These are phyloP conservation scores for Meteorus colon DNA, from an alignment of 2,888 invertebrate genomes.

Conservation along the genomic window DNA sequence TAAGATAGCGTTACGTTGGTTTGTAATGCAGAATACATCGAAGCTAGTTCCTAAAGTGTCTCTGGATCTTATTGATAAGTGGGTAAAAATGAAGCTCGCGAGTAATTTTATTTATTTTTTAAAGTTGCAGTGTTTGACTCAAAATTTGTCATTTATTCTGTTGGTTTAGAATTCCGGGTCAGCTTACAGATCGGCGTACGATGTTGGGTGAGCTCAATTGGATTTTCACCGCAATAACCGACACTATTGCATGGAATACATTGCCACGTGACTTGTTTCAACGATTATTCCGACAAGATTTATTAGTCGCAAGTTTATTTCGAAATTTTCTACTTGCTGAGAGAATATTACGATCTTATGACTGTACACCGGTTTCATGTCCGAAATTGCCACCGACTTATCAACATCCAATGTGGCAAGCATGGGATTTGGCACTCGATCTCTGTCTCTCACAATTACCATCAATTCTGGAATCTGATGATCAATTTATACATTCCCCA, in stretches of 20 bases:
- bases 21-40: conserved; percentile 88
- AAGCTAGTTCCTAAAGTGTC: conserved; percentile 88
- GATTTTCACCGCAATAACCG: conserved; percentile 99
- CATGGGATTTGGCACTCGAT: conserved; percentile 98
- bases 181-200: conserved; percentile 93
- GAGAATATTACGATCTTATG: conserved; percentile 95
- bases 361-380: conserved; percentile 96
- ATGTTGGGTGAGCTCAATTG: conserved; percentile 99
- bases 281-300: conserved; percentile 96
- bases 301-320: conserved; percentile 98
- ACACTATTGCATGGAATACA: conserved; percentile 99
- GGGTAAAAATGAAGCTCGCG: conserved; percentile 62
- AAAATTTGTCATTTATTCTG: conserved; percentile 27
- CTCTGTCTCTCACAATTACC: conserved; percentile 94
- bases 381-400: conserved; percentile 94
- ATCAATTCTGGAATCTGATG: conserved; percentile 79
- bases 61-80: conserved; percentile 93
- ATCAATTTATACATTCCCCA: conserved; percentile 83
- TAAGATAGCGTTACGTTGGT: conserved; percentile 96
- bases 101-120: too few species aligned
- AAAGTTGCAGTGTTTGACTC: conserved; percentile 20
- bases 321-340: conserved; percentile 98
- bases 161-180: conserved; percentile 90
- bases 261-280: conserved; percentile 96
- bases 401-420: conserved; percentile 94